Conservation (phyloP, 2,888 invertebrate species). For the Apodemia hepburni region DNA sequence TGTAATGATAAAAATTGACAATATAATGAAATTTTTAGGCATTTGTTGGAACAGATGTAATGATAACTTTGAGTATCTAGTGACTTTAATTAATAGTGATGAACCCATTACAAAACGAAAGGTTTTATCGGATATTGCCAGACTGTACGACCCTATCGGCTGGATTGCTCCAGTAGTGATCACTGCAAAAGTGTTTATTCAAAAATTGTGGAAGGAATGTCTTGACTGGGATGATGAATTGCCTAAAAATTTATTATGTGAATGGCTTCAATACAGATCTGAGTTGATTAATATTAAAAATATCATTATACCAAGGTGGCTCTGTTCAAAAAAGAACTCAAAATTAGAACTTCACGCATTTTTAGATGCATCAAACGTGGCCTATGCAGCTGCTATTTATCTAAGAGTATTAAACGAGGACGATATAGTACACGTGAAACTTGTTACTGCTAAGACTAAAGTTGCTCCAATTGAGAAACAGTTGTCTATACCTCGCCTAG, state of each 20-base stretch:
- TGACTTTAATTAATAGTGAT: background rate
- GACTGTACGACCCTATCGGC: slow-evolving; percentile 30
- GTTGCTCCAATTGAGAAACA: no score
- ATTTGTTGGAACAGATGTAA: background rate
- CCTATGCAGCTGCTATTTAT: no score
- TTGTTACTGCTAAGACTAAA: no score
- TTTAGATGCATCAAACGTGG: no score
- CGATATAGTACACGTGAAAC: no score
- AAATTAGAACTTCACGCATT: no score
- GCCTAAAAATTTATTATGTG: slow-evolving; percentile 11
- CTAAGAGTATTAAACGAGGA: no score
- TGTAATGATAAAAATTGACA: background rate
- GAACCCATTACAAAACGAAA: slow-evolving; percentile 18
- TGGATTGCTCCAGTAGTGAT: slow-evolving; percentile 29
- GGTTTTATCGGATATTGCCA: slow-evolving; percentile 29
- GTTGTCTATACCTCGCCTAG: no score
- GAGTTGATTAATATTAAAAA: slow-evolving; percentile 5
- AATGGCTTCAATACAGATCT: slow-evolving; percentile 17
- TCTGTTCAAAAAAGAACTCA: no score
- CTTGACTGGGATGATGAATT: slow-evolving; percentile 25
- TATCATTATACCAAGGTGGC: slow-evolving; percentile 21
- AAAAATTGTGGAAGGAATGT: slow-evolving; percentile 24
- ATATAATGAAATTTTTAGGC: background rate
- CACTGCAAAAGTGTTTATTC: slow-evolving; percentile 26
- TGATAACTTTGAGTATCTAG: background rate